These are phyloP conservation scores for Phalanger gymnotis DNA, from an alignment of 2,797 vertebrate genomes.

Conservation along the genomic window DNA sequence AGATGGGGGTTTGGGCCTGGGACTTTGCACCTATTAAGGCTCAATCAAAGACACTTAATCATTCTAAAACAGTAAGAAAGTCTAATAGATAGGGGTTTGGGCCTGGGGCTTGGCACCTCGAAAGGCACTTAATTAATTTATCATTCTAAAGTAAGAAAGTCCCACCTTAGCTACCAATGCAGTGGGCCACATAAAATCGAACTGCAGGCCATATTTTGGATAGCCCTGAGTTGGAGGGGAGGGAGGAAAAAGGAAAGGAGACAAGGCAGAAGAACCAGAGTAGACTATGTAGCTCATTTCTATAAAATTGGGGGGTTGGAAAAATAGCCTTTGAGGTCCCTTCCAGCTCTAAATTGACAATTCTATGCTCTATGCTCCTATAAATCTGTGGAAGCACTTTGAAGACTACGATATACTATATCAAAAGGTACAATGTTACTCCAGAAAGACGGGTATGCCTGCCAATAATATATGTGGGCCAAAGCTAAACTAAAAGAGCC, in stretches of 20 bases:
- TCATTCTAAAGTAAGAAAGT: too few relatives aligned
- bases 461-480: neutral
- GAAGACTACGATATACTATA: neutral
- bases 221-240: too few relatives aligned
- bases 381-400: neutral
- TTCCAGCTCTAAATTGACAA: neutral
- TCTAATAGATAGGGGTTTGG: too few relatives aligned
- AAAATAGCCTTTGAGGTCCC: neutral
- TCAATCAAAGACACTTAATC: too few relatives aligned
- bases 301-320: neutral
- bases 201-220: too few relatives aligned
- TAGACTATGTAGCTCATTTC: neutral
- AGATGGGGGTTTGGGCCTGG: too few relatives aligned
- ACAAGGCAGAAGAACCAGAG: neutral
- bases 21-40: too few relatives aligned
- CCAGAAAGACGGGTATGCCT: neutral
- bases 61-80: too few relatives aligned
- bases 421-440: neutral
- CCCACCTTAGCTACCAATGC: too few relatives aligned
- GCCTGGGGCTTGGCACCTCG: too few relatives aligned
- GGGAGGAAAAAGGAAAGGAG: neutral
- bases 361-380: neutral
- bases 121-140: too few relatives aligned
- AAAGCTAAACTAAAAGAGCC: neutral
- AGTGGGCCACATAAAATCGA: too few relatives aligned